These are phyloP conservation scores for Molothrus aeneus DNA, from an alignment of 2,797 vertebrate genomes.

Conservation along the genomic window DNA sequence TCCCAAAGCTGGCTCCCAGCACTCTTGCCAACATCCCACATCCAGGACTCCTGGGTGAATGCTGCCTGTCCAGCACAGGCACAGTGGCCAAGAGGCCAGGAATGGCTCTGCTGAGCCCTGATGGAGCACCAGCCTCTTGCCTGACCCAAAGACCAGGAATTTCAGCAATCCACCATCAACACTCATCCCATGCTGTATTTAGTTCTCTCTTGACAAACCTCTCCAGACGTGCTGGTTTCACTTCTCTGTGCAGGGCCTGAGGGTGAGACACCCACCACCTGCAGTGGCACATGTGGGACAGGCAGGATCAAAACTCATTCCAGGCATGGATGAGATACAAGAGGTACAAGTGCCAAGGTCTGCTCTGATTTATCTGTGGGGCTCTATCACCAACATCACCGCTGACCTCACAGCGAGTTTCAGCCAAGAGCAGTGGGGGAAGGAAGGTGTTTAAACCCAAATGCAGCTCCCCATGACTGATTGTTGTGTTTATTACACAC, in stretches of 20 bases:
- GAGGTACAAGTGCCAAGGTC: neutral
- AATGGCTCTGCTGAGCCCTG: neutral
- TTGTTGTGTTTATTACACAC: neutral
- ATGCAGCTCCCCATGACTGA: neutral
- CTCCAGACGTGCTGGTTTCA: neutral
- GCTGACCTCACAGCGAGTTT: neutral
- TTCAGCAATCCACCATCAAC: neutral
- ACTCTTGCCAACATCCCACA: neutral
- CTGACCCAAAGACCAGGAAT: neutral
- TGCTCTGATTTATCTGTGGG: neutral
- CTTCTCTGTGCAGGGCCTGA: neutral
- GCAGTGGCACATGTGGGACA: neutral
- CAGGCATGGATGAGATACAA: neutral
- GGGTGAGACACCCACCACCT: neutral
- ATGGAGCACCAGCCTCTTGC: neutral
- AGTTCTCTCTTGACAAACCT: neutral
- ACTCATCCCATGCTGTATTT: neutral
- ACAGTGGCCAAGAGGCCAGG: neutral
- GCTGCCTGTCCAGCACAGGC: fast-evolving
- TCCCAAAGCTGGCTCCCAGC: neutral
- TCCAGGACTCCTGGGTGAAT: fast-evolving
- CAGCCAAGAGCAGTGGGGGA: neutral
- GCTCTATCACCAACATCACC: neutral
- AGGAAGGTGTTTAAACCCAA: neutral
- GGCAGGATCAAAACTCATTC: neutral